Conservation (phyloP, 2,797 vertebrate genomes). For the Oophaga sylvatica region DNA sequence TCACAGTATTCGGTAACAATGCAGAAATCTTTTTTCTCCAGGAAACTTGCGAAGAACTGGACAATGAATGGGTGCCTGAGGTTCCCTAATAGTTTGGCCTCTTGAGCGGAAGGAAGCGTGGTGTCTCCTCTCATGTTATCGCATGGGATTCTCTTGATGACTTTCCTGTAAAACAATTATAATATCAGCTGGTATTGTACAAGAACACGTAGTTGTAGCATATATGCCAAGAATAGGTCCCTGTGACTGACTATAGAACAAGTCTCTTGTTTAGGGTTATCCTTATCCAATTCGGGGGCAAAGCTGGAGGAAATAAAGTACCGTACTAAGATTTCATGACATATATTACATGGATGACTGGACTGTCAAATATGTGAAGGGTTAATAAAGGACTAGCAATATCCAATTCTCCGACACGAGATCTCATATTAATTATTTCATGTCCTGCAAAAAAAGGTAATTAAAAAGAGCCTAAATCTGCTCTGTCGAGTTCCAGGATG, state of each 20-base stretch:
- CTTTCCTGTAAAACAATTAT: slow-evolving; percentile 51
- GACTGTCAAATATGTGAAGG: background rate
- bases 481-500: background rate
- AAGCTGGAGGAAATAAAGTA: background rate
- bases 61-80: slow-evolving; percentile 57
- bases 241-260: background rate
- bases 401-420: background rate
- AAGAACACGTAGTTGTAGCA: background rate
- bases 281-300: background rate
- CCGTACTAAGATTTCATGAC: background rate
- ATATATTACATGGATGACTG: background rate
- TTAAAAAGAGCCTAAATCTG: slow-evolving; percentile 39
- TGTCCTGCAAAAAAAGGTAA: slow-evolving; percentile 45
- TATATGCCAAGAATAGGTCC: background rate
- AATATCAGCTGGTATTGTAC: background rate
- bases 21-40: slow-evolving; percentile 58
- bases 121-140: slow-evolving; percentile 44
- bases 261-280: background rate
- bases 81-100: slow-evolving; percentile 58
- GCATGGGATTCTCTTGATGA: slow-evolving; percentile 57
- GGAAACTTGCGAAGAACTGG: slow-evolving; percentile 52
- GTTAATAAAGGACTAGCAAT: slow-evolving; percentile 33
- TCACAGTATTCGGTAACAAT: slow-evolving; percentile 61
- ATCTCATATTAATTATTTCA: slow-evolving; percentile 29
- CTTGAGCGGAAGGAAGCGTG: slow-evolving; percentile 52